Base-by-base conservation (phyloP, 2,888 invertebrate genomes). In the Yponomeuta sedellus region DNA sequence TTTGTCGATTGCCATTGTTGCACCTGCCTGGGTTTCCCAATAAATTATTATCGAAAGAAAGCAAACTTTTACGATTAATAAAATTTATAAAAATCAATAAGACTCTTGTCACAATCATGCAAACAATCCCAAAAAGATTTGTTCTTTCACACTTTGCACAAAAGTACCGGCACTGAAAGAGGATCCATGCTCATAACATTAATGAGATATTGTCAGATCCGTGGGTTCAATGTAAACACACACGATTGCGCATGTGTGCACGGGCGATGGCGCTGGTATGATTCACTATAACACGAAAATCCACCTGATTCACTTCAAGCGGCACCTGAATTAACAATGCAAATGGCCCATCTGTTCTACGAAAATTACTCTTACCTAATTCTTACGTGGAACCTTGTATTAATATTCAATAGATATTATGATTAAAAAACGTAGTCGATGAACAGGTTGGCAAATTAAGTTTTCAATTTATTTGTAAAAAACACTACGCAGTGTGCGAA, bases 271-370 rank as follows among this genome's bases (percentile, higher is more conserved):
- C 16, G 44, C 16, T 52, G 44, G 12, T 16, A 52, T 52, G 44
- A 52, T 52, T 52, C 44, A 52, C 34, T 34, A 8, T 34, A 52
- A 52, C 44, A 52, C 44, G 44, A 52, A 52, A 16, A 52, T 52
- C 34, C 12, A 52, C 16, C 44, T 52, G 44, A 52, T 52, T 52
- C 44, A 52, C 44, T 12, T 2, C 44, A 16, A 16, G 12, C 44
- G 44, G 44, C 44, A 52, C 44, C 44, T 52, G 44, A 52, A 52
- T 52, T 52, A 52, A 52, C 44, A 52, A 52, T 52, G 44, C 44
- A 16, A 52, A 52, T 52, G 16, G 44, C 44, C 1, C 12, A 16
- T 16, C 12, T 52, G 44, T 52, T 52, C 44, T 52, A 52, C 16
- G 44, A 52, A 52, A 52, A 16, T 0, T 16, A 52, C 16, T 52